Percentiles rank a stretch among this genome's conserved stretches.
Evolutionary conservation across 2,113 vertebrate genomes (phyloP).

Genomic region (Sorex fumeus): DNA sequence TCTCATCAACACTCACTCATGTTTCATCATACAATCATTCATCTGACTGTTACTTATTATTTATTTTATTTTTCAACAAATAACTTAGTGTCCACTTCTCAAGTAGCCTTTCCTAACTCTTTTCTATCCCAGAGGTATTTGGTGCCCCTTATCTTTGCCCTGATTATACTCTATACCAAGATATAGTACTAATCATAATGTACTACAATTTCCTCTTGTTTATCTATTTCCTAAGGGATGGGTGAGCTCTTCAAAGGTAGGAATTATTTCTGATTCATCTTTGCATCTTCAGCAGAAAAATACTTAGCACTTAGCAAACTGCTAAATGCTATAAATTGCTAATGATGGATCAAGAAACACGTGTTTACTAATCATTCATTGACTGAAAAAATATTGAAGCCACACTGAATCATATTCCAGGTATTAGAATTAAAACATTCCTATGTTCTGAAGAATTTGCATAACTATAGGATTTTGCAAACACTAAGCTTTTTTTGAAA

Average conservation of each 20-base stretch:
- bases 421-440: too few relatives aligned
- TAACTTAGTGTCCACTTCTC: slow-evolving; percentile 1
- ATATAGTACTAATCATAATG: background rate
- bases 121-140: slow-evolving; percentile 10
- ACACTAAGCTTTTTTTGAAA: slow-evolving; percentile 37
- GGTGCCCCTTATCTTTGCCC: background rate
- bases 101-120: background rate
- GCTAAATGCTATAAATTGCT: slow-evolving; percentile 18
- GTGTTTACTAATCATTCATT: slow-evolving; percentile 12
- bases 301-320: slow-evolving; percentile 15
- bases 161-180: background rate
- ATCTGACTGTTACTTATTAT: background rate
- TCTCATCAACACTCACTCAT: slow-evolving; percentile 36
- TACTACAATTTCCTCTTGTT: slow-evolving; percentile 13
- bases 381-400: slow-evolving; percentile 41
- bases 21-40: background rate
- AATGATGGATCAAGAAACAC: background rate
- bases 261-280: background rate
- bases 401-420: slow-evolving; percentile 50
- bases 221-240: background rate
- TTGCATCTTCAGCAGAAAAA: slow-evolving; percentile 8
- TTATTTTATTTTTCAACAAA: background rate
- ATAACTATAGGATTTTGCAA: slow-evolving; percentile 26
- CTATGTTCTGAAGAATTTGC: slow-evolving; percentile 43
- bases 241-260: background rate